Evolutionary conservation across 2,113 vertebrate species (phyloP), one percentile per base, ranked within the genome.

Genomic region (Otus sunia): DNA sequence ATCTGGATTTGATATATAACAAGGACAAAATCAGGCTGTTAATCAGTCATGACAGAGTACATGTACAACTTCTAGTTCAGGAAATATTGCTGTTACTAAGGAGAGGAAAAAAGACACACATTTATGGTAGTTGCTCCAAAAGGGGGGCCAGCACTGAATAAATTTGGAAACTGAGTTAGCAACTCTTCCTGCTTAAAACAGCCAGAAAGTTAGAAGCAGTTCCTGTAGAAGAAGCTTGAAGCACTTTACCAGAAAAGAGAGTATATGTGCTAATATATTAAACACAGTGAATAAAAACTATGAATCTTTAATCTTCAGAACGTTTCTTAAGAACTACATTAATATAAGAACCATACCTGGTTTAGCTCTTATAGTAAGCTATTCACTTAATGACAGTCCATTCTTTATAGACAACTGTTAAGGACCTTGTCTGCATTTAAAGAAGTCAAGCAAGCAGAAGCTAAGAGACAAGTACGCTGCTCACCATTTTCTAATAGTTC

Each of bases 1-100:
- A 96, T 93, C 92, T 94, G 94, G 90, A 94, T 93, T 92, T 90
- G 62, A 77, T 83, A 86, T 4, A 9, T 56, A 90, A 64, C 19
- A 60, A 79, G 41, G 50, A 71, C 29, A 86, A 59, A 93, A 66
- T 55, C 62, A 59, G 32, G 18, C 50, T 80, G 50, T 52, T 82
- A 75, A 41, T 83, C 62, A 86, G 63, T 79, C 60, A 47, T 11
- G n/a, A 67, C 71, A 83, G 25, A 66, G 82, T 15, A 75, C 32
- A 36, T 4, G n/a, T 45, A 41, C 72, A 94, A 34, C 50, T 71
- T 50, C 58, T 30, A 83, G 71, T 37, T 73, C 45, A 62, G 82
- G 53, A 96, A 93, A 94, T 50, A 92, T 0, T 87, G 53, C 41
- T 90, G 62, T 90, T 76, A 86, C 53, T 58, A 91, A 66, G 73